These are phyloP conservation scores for human DNA, from an alignment of 2,113 vertebrate genomes.

Conservation along the genomic window GRCh38 chr6:156292001-156292500, in stretches of 20 bases:
- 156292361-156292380: background rate
- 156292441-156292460: background rate
- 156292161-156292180: background rate
- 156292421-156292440: background rate
- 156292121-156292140: background rate
- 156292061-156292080: background rate
- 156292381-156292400: background rate
- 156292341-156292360: background rate
- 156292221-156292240: background rate
- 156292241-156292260: background rate
- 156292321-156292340: background rate
- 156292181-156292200: background rate
- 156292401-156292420: background rate
- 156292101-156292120: background rate
- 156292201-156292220: background rate
- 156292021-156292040: background rate
- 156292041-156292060: background rate
- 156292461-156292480: background rate
- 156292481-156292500: slow-evolving; percentile 16
- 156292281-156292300: background rate
- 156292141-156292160: background rate
- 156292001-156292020: background rate
- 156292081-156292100: too few relatives aligned
- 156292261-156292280: too few relatives aligned
- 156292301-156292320: background rate